Evolutionary conservation across 2,113 vertebrate genomes (phyloP).

Genomic region (Upupa epops): DNA sequence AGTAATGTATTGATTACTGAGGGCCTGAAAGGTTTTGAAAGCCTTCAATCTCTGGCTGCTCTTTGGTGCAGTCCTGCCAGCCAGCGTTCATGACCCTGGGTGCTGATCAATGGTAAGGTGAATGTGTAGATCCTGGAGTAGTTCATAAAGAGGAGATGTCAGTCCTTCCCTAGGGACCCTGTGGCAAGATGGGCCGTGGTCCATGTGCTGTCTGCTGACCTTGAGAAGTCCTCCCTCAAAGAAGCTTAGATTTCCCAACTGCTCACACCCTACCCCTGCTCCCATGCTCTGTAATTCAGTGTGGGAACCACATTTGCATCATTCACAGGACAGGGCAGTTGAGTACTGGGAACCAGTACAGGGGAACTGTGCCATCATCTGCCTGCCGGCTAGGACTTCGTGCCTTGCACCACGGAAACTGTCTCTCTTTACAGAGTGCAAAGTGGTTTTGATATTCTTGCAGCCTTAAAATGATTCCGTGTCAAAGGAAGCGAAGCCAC

Average conservation of each 20-base stretch:
- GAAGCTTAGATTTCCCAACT: neutral
- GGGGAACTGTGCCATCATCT: neutral
- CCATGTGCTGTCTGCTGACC: neutral
- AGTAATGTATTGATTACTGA: neutral
- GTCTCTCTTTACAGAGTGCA: neutral
- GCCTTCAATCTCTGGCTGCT: neutral
- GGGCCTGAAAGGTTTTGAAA: neutral
- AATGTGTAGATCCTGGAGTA: neutral
- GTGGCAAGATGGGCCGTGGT: neutral
- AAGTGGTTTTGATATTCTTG: neutral
- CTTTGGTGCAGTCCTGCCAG: neutral
- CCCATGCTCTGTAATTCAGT: fast-evolving
- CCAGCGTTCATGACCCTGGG: neutral
- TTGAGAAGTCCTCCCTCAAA: neutral
- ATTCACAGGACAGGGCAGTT: neutral
- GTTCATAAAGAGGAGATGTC: neutral
- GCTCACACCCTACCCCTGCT: neutral
- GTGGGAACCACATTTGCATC: neutral
- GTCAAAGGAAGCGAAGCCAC: neutral
- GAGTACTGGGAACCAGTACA: neutral
- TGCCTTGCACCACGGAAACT: neutral
- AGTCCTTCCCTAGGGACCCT: neutral
- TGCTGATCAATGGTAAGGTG: neutral
- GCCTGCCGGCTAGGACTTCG: neutral
- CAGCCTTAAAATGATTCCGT: neutral